A percentile compares a stretch with the other conserved stretches of the same genome.
Conservation (phyloP, 2,113 vertebrate genomes). For the Rissa tridactyla region DNA sequence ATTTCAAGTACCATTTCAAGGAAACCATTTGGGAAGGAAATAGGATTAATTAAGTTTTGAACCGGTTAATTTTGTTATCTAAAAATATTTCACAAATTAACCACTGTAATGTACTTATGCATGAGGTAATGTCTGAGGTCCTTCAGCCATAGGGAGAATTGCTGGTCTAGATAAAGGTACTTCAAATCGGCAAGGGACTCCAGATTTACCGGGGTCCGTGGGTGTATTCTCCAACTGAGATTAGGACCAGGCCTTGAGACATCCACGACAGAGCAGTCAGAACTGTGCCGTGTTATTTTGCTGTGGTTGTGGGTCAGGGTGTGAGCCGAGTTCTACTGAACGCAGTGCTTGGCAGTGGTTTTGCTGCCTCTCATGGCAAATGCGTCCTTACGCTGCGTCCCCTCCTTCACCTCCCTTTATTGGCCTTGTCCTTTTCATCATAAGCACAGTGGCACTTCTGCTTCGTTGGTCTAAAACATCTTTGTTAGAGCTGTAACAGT, state of each 20-base stretch:
- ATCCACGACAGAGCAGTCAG: not conserved
- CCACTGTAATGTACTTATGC: not conserved
- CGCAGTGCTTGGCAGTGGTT: not conserved
- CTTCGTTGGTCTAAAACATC: not conserved
- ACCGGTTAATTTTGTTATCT: conserved; percentile 30
- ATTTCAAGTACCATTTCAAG: conserved; percentile 26
- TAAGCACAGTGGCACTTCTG: not conserved
- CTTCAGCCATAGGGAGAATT: not conserved
- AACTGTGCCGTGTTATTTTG: not conserved
- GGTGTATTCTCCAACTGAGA: not conserved
- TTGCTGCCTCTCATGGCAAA: not conserved
- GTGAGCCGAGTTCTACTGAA: not conserved
- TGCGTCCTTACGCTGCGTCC: accelerated
- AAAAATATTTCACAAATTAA: conserved; percentile 39
- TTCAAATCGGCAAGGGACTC: not conserved
- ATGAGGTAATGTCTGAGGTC: not conserved
- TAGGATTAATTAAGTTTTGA: conserved; percentile 49
- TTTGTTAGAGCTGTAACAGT: not conserved
- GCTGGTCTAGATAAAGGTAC: not conserved
- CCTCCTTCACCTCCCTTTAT: not conserved
- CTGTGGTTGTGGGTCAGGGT: not conserved
- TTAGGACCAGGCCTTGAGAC: not conserved
- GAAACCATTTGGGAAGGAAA: conserved; percentile 42
- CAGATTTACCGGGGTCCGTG: accelerated
- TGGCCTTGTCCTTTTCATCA: not conserved